Percentiles rank a stretch among this genome's conserved stretches.
phyloP scores from a whole-genome alignment of 2,797 vertebrate species.

The Helarctos malayanus region DNA sequence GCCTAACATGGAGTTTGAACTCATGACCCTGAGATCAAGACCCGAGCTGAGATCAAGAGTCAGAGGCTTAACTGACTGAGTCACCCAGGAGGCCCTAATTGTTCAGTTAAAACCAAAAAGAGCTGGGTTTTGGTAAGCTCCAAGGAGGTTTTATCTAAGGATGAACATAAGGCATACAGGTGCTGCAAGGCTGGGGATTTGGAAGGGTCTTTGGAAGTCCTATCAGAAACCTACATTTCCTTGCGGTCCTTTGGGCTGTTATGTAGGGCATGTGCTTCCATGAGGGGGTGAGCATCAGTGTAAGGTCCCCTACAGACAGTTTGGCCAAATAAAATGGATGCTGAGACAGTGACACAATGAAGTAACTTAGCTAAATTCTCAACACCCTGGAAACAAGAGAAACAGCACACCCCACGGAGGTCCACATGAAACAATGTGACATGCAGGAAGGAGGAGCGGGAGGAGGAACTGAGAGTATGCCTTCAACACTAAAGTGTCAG shows the following conservation, averaged over 20 bases:
- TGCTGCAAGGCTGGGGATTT: neutral
- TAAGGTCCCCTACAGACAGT: neutral
- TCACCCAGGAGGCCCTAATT: neutral
- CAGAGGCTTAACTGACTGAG: too few relatives aligned
- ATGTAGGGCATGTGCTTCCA: neutral
- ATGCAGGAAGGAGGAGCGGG: neutral
- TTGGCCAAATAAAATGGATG: neutral
- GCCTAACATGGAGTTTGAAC: too few relatives aligned
- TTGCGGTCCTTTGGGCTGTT: neutral
- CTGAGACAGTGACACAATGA: neutral
- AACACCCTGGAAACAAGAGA: neutral
- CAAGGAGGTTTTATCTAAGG: neutral
- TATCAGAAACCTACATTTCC: neutral
- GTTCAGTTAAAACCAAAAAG: neutral
- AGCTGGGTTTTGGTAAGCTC: neutral
- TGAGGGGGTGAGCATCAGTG: neutral
- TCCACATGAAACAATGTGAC: neutral
- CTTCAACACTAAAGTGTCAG: neutral
- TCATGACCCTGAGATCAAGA: too few relatives aligned
- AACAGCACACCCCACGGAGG: neutral
- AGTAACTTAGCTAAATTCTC: neutral
- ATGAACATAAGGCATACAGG: neutral
- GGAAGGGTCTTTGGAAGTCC: neutral
- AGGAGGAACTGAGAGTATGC: neutral
- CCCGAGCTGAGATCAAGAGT: too few relatives aligned